Base-by-base conservation (phyloP, 2,888 invertebrate genomes). In the Calameuta idolon region DNA sequence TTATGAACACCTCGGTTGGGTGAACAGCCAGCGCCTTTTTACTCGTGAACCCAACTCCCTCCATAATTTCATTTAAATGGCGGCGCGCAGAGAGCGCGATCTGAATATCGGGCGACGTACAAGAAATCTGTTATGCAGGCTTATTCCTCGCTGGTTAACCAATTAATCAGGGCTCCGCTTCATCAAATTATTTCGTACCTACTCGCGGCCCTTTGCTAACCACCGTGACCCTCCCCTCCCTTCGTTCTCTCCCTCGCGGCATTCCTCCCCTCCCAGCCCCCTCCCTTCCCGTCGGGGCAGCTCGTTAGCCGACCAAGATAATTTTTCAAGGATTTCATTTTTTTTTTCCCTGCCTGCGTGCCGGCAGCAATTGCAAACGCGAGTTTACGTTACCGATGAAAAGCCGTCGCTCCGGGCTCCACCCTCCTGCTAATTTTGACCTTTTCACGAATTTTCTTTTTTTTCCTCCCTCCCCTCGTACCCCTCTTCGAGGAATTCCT, bases 111-210 rank as follows among this genome's bases (percentile, higher is more conserved):
- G 75, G 34, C 76, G 76, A n/a, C 15, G 30, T 77, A 82, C 81
- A 85, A 86, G 83, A 83, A 85, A 84, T 83, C 83, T 82, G 85
- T 82, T 81, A 81, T 85, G 83, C 80, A 74, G 35, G 76, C 77
- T 81, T 82, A 83, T 83, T 78, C 81, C 83, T 35, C 73, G 76
- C 35, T 55, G 76, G 76, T 76, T 77, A 69, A 86, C 85, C 87
- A 85, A 89, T 89, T 89, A 89, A 89, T 89, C 89, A 89, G 86
- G 76, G 81, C 81, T 55, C 84, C 80, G 85, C 84, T 85, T 84
- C 85, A 83, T 87, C 82, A 86, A 85, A 89, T 86, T 85, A 85
- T 84, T 85, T 83, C 84, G 82, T 84, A 82, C 85, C 81, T 82
- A 86, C 86, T 84, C 55, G 55, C 23, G 55, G 23, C 55, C 55